Base-by-base conservation (phyloP, 1,140 invertebrate species). In the Bombus ignitus region DNA sequence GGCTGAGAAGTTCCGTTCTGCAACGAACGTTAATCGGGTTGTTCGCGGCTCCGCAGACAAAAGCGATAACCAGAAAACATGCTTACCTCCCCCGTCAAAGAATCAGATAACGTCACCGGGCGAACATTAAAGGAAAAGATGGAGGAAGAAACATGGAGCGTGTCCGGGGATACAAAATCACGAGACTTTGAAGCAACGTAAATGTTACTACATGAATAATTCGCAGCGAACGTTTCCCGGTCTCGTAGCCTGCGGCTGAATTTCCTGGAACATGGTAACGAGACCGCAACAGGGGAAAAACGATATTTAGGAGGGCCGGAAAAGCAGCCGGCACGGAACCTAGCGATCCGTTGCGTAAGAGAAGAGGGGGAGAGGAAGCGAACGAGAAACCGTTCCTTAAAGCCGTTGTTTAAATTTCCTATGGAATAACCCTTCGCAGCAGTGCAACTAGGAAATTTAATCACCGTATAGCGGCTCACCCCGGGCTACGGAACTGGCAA, bases 381-480 rank as follows among this genome's bases (percentile, higher is more conserved):
- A 32, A 28, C 44, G 65, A 44, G 84, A 68, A 78, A 78, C 73
- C 59, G 81, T 87, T 85, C 68, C 79, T 88, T 88, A 82, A 66
- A 83, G 83, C 59, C 70, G 47, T 70, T 87, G 84, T 91, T 91
- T 90, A 88, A 91, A 91, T 90, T 90, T 90, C 74, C 81, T 88
- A 84, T 74, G 85, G 84, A 91, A 91, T 88, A 91, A 91, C 80
- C 87, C 77, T 76, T 87, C 81, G 86, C 68, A 47, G 79, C 62
- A 85, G 82, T 86, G 84, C 87, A 88, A 90, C 89, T 79, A 79
- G 83, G 77, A 90, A 91, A 91, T 90, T 91, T 91, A 90, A 91
- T 91, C 87, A 90, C 87, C 74, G 84, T 84, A 87, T 87, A 91
- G 83, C 87, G 70, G 78, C 82, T 83, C 81, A 90, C 66, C 87